A percentile compares a stretch with the other conserved stretches of the same genome.
phyloP scores from a whole-genome alignment of 1,140 invertebrate genomes.

The Dermatophagoides farinae region DNA sequence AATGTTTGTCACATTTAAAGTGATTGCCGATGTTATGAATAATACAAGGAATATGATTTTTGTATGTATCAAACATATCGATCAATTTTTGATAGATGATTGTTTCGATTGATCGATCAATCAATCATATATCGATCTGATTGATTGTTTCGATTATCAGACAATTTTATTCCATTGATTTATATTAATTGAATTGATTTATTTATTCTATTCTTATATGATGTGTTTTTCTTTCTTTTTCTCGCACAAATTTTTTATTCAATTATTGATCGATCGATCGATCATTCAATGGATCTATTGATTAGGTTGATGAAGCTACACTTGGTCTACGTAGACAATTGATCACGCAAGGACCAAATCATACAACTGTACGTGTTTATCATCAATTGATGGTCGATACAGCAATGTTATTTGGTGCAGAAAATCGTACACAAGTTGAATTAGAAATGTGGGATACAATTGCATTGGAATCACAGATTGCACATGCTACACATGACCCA shows the following conservation, averaged over 20 bases:
- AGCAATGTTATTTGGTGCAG: conserved; percentile 53
- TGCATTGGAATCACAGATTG: conserved; percentile 49
- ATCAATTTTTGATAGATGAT: not conserved
- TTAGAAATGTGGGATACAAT: conserved; percentile 46
- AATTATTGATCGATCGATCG: too few species aligned
- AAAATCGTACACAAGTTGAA: conserved; percentile 15
- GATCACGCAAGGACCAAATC: conserved; percentile 38
- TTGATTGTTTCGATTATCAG: too few species aligned
- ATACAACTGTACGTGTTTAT: conserved; percentile 26
- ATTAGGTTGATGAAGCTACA: conserved; percentile 69
- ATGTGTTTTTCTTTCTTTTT: too few species aligned
- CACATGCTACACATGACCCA: conserved; percentile 30
- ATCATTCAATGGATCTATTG: too few species aligned
- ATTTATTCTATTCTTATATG: too few species aligned
- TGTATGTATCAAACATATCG: conserved; percentile 35
- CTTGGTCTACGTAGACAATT: conserved; percentile 62
- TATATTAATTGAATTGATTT: too few species aligned
- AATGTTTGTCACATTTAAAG: conserved; percentile 76
- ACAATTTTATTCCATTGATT: too few species aligned
- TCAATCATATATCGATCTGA: not conserved
- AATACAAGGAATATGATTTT: conserved; percentile 54
- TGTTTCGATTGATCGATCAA: not conserved
- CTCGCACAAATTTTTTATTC: not conserved
- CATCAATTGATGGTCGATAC: conserved; percentile 42
- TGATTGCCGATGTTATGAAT: conserved; percentile 74